Conservation (phyloP, 2,113 vertebrate genomes). For the Eptatretus burgeri region DNA sequence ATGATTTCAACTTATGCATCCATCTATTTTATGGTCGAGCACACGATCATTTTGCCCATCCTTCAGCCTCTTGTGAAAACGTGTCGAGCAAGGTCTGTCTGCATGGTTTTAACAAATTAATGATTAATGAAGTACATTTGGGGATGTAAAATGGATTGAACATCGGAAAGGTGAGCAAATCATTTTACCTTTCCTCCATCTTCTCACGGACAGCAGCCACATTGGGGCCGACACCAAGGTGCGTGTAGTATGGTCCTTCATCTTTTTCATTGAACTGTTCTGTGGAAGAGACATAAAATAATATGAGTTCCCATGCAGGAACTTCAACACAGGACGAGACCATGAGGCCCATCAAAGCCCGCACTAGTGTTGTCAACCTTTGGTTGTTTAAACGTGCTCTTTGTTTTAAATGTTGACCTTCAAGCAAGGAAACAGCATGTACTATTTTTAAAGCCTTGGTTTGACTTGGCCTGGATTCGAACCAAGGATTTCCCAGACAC, state of each 20-base stretch:
- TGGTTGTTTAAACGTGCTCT: background rate
- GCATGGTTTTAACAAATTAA: background rate
- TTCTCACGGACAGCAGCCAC: slow-evolving; percentile 59
- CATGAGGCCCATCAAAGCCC: too few relatives aligned
- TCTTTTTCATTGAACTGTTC: slow-evolving; percentile 86
- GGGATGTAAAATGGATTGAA: background rate
- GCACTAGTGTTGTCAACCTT: background rate
- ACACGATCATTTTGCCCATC: too few relatives aligned
- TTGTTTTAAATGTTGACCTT: too few relatives aligned
- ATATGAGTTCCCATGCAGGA: background rate
- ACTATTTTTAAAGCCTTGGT: too few relatives aligned
- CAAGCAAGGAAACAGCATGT: too few relatives aligned
- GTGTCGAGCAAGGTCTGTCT: background rate
- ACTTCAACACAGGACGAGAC: too few relatives aligned
- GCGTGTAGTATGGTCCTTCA: slow-evolving; percentile 87
- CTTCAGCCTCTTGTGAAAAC: too few relatives aligned
- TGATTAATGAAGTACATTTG: background rate
- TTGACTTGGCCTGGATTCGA: background rate
- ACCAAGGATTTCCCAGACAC: background rate
- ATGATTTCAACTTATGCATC: too few relatives aligned
- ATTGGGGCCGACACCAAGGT: slow-evolving; percentile 69
- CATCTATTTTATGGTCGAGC: too few relatives aligned
- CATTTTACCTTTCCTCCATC: slow-evolving; percentile 46
- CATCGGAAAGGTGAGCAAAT: background rate
- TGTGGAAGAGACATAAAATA: slow-evolving; percentile 16